Percentiles rank a stretch among this genome's conserved stretches.
phyloP scores from a whole-genome alignment of 2,113 vertebrate species.

The Dasyprocta punctata region DNA sequence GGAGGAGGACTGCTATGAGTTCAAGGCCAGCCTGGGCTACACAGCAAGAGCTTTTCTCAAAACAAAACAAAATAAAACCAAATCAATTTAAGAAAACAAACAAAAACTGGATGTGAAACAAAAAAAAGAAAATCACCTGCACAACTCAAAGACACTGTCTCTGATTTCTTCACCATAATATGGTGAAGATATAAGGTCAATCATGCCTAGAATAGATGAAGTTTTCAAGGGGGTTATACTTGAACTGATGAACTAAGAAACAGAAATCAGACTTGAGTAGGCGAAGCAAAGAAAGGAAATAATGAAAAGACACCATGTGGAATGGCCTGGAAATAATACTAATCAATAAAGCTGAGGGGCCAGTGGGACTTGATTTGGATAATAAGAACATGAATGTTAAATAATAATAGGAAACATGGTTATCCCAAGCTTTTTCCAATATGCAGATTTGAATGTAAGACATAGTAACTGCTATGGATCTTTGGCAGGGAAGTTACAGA shows the following conservation, averaged over 20 bases:
- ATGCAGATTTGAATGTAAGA: conserved; percentile 40
- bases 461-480: conserved; percentile 17
- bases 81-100: conserved; percentile 25
- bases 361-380: conserved; percentile 23
- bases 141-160: neutral
- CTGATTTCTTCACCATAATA: conserved; percentile 11
- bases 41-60: neutral
- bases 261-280: conserved; percentile 52
- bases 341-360: neutral
- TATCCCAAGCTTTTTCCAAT: neutral
- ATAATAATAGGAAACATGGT: conserved; percentile 57
- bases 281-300: conserved; percentile 55
- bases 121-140: neutral
- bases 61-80: neutral
- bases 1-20: no score
- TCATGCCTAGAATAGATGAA: neutral
- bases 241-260: neutral
- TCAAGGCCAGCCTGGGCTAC: no score
- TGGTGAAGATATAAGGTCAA: neutral
- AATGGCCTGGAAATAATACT: conserved; percentile 55
- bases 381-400: conserved; percentile 52
- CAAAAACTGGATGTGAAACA: neutral
- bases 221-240: conserved; percentile 33
- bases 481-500: conserved; percentile 54
- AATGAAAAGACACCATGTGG: neutral